These are phyloP conservation scores for Drosophila greeni DNA, from an alignment of 2,888 invertebrate genomes.

Conservation along the genomic window DNA sequence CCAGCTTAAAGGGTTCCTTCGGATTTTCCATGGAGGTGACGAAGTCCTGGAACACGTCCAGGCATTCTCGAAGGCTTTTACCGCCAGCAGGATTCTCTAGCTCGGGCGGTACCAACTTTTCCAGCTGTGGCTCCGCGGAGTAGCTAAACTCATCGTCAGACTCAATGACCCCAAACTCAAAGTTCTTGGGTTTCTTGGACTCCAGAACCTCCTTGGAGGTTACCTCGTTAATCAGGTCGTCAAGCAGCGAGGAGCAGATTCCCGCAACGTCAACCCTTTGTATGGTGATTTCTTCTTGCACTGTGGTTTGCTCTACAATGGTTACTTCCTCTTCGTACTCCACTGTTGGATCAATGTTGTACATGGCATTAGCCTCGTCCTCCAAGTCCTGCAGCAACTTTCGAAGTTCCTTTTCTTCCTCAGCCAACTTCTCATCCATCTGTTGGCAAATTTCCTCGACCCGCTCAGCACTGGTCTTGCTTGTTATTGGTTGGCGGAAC, in stretches of 20 bases:
- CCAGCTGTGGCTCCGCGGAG: constrained; percentile 39
- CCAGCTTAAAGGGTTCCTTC: constrained; percentile 3
- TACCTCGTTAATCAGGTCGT: constrained; percentile 54
- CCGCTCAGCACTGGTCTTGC: constrained; percentile 25
- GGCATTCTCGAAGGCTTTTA: constrained; percentile 60
- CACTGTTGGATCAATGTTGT: constrained; percentile 37
- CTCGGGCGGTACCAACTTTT: constrained; percentile 30
- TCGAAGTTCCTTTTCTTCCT: constrained; percentile 58
- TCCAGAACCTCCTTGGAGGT: constrained; percentile 30
- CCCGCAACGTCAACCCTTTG: constrained; percentile 28
- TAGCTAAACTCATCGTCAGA: constrained; percentile 66
- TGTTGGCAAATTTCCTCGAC: constrained; percentile 44
- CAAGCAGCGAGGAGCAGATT: constrained; percentile 47
- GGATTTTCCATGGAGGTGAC: constrained; percentile 29
- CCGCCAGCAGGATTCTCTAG: constrained; percentile 51
- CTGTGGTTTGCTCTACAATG: background rate
- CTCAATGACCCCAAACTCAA: constrained; percentile 58
- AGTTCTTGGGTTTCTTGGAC: constrained; percentile 42
- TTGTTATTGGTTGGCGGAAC: constrained; percentile 5
- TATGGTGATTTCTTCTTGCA: background rate
- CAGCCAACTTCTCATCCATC: constrained; percentile 45
- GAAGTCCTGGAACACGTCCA: constrained; percentile 55
- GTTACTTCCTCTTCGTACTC: constrained; percentile 20
- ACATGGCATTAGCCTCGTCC: constrained; percentile 50
- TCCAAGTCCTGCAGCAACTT: constrained; percentile 64